Evolutionary conservation across 1,140 invertebrate genomes (phyloP).

Genomic region (Zeugodacus cucurbitae): DNA sequence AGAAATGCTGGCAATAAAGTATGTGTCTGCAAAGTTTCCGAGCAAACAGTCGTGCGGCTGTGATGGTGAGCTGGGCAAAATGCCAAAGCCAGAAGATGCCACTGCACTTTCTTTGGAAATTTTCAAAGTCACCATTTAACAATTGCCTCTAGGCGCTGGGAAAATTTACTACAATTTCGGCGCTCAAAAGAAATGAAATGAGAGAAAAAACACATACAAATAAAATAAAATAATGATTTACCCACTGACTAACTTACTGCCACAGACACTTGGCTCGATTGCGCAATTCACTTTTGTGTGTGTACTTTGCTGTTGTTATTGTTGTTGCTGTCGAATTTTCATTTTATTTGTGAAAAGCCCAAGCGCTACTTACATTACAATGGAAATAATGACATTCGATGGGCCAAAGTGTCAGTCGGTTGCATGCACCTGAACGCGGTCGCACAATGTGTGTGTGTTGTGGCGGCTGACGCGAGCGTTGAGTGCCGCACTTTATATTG

Average conservation of each 20-base stretch:
- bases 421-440: slow-evolving; percentile 13
- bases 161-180: slow-evolving; percentile 15
- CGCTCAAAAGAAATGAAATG: neutral
- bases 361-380: neutral
- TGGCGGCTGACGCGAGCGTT: neutral
- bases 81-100: neutral
- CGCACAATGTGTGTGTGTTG: neutral
- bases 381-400: neutral
- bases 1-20: neutral
- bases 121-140: slow-evolving; percentile 35
- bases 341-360: neutral
- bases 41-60: neutral
- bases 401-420: slow-evolving; percentile 30
- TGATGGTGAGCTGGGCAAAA: neutral
- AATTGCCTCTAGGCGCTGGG: slow-evolving; percentile 24
- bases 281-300: neutral
- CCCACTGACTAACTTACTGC: neutral
- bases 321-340: neutral
- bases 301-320: neutral
- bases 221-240: neutral
- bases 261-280: neutral
- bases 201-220: neutral
- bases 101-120: neutral
- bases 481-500: neutral
- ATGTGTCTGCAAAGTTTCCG: slow-evolving; percentile 28